Conservation (phyloP, 2,888 invertebrate genomes). For the Zaprionus obscuricornis region DNA sequence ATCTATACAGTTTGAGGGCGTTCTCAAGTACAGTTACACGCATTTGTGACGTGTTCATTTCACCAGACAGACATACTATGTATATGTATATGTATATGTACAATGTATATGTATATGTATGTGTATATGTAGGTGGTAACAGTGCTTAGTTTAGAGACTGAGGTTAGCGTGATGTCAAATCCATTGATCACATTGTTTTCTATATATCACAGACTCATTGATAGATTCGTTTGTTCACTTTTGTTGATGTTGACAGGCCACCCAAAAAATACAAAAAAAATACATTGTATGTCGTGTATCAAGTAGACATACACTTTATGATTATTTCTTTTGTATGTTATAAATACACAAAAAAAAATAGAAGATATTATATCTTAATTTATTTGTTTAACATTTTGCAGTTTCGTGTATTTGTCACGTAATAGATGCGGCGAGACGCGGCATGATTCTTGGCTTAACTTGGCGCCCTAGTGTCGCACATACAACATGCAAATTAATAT, state of each 20-base stretch:
- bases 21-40: constrained; percentile 48
- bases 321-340: too few species aligned
- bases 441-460: too few species aligned
- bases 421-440: too few species aligned
- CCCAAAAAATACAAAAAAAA: constrained; percentile 1
- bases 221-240: constrained; percentile 50
- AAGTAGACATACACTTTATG: too few species aligned
- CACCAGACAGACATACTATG: too few species aligned
- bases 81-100: too few species aligned
- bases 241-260: constrained; percentile 32
- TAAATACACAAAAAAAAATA: too few species aligned
- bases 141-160: too few species aligned
- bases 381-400: background rate
- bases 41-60: constrained; percentile 53
- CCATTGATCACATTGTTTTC: constrained; percentile 66
- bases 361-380: background rate
- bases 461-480: constrained; percentile 51
- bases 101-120: too few species aligned
- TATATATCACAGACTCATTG: constrained; percentile 39
- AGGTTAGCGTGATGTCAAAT: constrained; percentile 3
- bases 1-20: constrained; percentile 17
- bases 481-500: constrained; percentile 75
- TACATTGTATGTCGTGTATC: too few species aligned
- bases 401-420: constrained; percentile 20
- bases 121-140: too few species aligned